phyloP scores from a whole-genome alignment of 2,888 invertebrate genomes.

The Cantharis rufa region DNA sequence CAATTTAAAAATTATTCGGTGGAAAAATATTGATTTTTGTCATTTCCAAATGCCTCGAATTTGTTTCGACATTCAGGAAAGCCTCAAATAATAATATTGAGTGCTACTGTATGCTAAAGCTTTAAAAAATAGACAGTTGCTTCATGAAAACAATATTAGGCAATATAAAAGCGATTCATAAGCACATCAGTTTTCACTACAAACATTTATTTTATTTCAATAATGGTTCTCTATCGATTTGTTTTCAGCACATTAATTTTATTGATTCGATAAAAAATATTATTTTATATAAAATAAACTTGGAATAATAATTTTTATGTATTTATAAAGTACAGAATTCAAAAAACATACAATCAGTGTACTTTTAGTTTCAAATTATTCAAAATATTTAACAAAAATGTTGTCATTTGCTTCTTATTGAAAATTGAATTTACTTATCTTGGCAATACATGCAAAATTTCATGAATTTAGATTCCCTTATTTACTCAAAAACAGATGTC shows the following conservation, averaged over 20 bases:
- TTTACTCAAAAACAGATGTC: neutral
- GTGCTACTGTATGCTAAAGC: neutral
- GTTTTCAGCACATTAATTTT: neutral
- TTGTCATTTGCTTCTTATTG: neutral
- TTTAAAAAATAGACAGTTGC: neutral
- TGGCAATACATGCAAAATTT: neutral
- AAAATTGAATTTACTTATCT: neutral
- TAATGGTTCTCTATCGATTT: neutral
- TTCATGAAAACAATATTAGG: neutral
- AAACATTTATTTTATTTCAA: neutral
- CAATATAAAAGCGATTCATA: neutral
- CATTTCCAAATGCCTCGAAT: neutral
- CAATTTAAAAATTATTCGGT: neutral
- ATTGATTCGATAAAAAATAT: neutral
- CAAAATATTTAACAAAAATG: neutral
- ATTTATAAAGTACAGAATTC: neutral
- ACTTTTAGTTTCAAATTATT: neutral
- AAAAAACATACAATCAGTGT: neutral
- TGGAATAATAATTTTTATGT: neutral
- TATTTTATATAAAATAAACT: neutral
- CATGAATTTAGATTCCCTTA: neutral
- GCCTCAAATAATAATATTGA: neutral
- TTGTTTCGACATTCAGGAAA: neutral
- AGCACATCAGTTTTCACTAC: neutral
- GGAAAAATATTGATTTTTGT: neutral